Base-by-base conservation (phyloP, 2,888 invertebrate species). In the Panorpa germanica region DNA sequence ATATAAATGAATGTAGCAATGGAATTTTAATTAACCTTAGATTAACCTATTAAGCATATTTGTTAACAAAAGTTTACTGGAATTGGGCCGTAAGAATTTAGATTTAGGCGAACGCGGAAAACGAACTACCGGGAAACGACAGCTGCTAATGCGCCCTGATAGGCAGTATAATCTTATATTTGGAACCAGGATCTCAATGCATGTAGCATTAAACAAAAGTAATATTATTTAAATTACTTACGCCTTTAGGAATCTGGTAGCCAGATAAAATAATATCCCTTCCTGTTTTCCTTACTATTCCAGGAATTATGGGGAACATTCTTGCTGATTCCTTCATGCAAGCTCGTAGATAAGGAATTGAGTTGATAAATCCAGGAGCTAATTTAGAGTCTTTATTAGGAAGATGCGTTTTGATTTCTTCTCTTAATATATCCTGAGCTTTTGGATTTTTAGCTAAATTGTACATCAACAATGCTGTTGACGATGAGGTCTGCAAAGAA, bases 271-370 rank as follows among this genome's bases (percentile, higher is more conserved):
- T 38, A 35, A 58, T 53, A 14, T 58, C 57, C 36, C 49, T 55
- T 3, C 52, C 49, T 0, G 55, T 53, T 29, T 49, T 44, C 31
- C 61, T 46, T 32, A 54, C 40, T 33, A 53, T 57, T 2, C 52
- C 51, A 1, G 55, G 48, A 2, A 58, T 37, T 2, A 59, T 52
- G 2, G 59, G 53, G 39, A 48, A 43, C 12, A 58, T 39, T 34
- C 71, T 52, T 25, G 63, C 49, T 0, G 65, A 52, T 47, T 74
- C 74, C 43, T 70, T 73, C 4, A 74, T 47, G 39, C 68, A 67
- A 3, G 72, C 72, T 43, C 60, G 63, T 6, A 74, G 47, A 40
- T 70, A 71, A 2, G 48, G 45, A 24, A 59, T 38, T 18, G 48
- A 43, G 23, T 24, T 19, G 10, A 39, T 18, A 23, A 15, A 22